phyloP scores from a whole-genome alignment of 2,888 invertebrate genomes.

The Phengaris alcon region DNA sequence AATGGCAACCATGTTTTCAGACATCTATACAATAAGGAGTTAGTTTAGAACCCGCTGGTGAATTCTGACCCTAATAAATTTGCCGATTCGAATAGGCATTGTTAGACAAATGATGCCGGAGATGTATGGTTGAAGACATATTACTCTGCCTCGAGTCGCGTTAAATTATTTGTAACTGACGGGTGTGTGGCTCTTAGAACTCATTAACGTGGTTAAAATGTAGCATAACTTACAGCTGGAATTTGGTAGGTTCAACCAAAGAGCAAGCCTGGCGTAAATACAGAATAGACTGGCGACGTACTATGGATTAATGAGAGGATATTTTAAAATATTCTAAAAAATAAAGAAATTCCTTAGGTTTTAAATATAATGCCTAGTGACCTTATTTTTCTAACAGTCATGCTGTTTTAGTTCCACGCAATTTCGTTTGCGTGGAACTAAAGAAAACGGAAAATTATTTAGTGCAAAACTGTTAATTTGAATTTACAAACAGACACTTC shows the following conservation, averaged over 20 bases:
- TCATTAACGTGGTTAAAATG: background rate
- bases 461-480: too few species aligned
- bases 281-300: background rate
- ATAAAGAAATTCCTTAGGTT: background rate
- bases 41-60: constrained; percentile 70
- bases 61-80: constrained; percentile 78
- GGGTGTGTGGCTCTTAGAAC: background rate
- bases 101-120: constrained; percentile 69
- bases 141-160: constrained; percentile 21
- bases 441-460: too few species aligned
- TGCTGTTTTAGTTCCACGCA: too few species aligned
- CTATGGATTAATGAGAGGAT: background rate
- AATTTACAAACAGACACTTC: too few species aligned
- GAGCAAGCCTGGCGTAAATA: background rate
- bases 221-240: background rate
- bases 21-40: constrained; percentile 71
- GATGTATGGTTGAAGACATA: constrained; percentile 41
- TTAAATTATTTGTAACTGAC: constrained; percentile 23
- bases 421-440: too few species aligned
- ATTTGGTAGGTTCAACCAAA: background rate
- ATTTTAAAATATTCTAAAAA: too few species aligned
- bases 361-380: background rate
- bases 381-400: background rate
- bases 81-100: constrained; percentile 69
- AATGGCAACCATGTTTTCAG: constrained; percentile 67